Evolutionary conservation across 2,113 vertebrate genomes (phyloP).

Genomic region (Dromaius novaehollandiae): DNA sequence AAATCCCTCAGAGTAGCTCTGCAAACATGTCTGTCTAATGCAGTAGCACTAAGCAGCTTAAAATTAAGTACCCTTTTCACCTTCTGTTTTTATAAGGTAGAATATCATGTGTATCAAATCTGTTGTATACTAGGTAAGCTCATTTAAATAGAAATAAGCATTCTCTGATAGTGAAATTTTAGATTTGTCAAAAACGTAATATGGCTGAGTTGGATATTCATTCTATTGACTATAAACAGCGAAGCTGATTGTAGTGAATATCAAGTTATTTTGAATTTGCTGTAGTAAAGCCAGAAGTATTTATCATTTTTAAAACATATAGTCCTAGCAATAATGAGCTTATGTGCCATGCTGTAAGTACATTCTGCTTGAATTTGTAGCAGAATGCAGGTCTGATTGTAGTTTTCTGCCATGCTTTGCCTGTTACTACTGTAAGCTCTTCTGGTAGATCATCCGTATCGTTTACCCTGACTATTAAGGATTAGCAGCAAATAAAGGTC

Average conservation of each 20-base stretch:
- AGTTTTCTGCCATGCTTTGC: not conserved
- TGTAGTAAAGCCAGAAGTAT: not conserved
- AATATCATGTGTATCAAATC: not conserved
- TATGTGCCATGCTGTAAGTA: not conserved
- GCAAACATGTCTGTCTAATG: not conserved
- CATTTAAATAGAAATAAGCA: not conserved
- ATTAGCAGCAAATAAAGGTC: not conserved
- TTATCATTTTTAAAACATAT: not conserved
- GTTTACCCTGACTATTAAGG: not conserved
- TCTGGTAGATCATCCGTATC: not conserved
- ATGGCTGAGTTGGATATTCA: not conserved
- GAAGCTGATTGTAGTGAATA: not conserved
- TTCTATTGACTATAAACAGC: not conserved
- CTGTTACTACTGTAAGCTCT: not conserved
- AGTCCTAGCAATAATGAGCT: not conserved
- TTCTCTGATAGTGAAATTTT: not conserved
- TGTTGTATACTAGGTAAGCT: not conserved
- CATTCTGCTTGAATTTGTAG: not conserved
- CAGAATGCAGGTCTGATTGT: not conserved
- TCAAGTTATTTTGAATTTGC: not conserved
- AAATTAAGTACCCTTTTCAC: not conserved
- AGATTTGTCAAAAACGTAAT: not conserved
- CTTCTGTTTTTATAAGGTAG: constrained; percentile 8
- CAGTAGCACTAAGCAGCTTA: not conserved
- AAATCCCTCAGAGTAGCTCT: not conserved